Conservation (phyloP, 2,113 vertebrate genomes). For the Corythaixoides concolor region DNA sequence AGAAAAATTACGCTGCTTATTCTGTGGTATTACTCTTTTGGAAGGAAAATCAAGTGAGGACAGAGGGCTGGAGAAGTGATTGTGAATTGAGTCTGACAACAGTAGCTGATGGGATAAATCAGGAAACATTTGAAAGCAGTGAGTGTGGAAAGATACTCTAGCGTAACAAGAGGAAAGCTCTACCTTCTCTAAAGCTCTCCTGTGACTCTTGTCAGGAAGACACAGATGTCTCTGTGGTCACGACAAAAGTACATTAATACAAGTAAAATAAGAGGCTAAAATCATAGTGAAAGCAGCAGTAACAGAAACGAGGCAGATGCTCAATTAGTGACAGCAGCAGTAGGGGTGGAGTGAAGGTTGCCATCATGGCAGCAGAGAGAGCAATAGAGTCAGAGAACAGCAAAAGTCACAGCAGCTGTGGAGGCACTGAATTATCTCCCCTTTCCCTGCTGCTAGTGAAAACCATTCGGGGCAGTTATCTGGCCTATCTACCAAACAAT, state of each 20-base stretch:
- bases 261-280: not conserved
- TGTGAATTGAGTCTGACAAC: not conserved
- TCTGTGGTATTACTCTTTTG: not conserved
- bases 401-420: slow-evolving; percentile 11
- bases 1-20: slow-evolving; percentile 31
- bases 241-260: not conserved
- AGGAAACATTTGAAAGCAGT: not conserved
- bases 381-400: not conserved
- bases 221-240: not conserved
- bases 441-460: not conserved
- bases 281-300: not conserved
- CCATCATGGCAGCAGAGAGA: slow-evolving; percentile 16
- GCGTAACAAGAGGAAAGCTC: not conserved
- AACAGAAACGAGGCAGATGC: not conserved
- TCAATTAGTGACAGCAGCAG: slow-evolving; percentile 26
- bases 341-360: slow-evolving; percentile 4
- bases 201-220: not conserved
- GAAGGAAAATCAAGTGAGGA: not conserved
- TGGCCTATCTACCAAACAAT: slow-evolving; percentile 5
- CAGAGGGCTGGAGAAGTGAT: not conserved
- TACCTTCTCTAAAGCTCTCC: not conserved
- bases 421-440: not conserved
- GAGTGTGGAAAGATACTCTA: not conserved
- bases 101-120: not conserved
- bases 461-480: slow-evolving; percentile 17